These are phyloP conservation scores for Nanorana parkeri DNA, from an alignment of 2,113 vertebrate species.

Conservation along the genomic window DNA sequence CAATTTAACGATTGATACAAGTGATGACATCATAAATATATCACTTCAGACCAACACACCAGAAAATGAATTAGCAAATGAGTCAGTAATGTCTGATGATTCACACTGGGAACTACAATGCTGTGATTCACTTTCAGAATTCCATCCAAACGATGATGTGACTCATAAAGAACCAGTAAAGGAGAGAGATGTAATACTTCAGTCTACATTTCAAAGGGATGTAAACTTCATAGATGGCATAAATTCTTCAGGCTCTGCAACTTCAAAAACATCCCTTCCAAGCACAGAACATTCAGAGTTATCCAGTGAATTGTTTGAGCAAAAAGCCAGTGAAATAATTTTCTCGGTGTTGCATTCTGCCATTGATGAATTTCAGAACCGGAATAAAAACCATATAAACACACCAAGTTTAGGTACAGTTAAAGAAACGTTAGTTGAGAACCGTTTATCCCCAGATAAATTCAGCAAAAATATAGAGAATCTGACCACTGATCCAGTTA, in stretches of 20 bases:
- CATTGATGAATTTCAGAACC: slow-evolving; percentile 65
- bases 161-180: slow-evolving; percentile 4
- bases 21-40: slow-evolving; percentile 8
- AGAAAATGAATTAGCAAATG: neutral
- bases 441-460: slow-evolving; percentile 38
- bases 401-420: slow-evolving; percentile 13
- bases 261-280: neutral
- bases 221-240: neutral
- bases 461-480: neutral
- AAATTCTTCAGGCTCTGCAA: neutral
- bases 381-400: slow-evolving; percentile 10
- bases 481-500: slow-evolving; percentile 56
- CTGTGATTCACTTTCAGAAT: slow-evolving; percentile 23
- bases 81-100: neutral
- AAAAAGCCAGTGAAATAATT: slow-evolving; percentile 68
- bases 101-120: slow-evolving; percentile 5
- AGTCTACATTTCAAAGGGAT: slow-evolving; percentile 11
- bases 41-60: neutral
- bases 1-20: slow-evolving; percentile 5
- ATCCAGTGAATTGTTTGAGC: slow-evolving; percentile 21
- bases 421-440: neutral
- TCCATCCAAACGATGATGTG: neutral
- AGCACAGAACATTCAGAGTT: neutral
- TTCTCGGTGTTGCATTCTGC: slow-evolving; percentile 66
- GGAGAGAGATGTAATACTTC: neutral